Evolutionary conservation across 2,888 invertebrate species (phyloP), one percentile per base, ranked within the genome.

Genomic region (Mythimna albipuncta): DNA sequence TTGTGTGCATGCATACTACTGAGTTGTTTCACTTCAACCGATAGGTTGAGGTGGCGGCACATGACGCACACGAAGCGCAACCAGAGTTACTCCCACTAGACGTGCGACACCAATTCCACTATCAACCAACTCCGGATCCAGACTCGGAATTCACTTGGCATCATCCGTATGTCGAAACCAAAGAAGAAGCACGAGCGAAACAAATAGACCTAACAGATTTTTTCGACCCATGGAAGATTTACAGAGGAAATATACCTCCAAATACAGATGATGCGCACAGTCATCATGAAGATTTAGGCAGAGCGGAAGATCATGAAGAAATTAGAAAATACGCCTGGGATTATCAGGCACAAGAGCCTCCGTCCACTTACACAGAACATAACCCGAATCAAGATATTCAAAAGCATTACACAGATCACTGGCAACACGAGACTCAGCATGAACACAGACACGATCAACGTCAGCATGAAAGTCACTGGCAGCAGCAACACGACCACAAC

Each of bases 211-310:
- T 92, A 84, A 81, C 90, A 52, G 90, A 94, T 76, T 91, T 94
- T 81, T 89, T 93, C 93, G 98, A 98, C 96, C 98, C 98, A 70
- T 98, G 98, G 98, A 97, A 98, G 86, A 96, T 97, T 88, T 98
- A 97, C 91, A 96, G 96, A 91, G 96, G 96, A 84, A 93, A 96
- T 78, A 95, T 96, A 86, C 95, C 95, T 65, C 93, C 93, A 7
- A 88, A 85, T 62, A 79, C 83, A 62, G 88, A 92, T 41, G 88
- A 91, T 62, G 71, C 70, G 44, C 58, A 76, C 41, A 81, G 64
- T n/a, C 80, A 77, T 57, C 79, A 87, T 35, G 76, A 76, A 7
- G 85, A 88, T 66, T 63, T 82, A 54, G 85, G 80, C 69, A 87
- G 83, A 75, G 55, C 83, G 32, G 91, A 93, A 57, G 88, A 91